Percentiles rank a stretch among this genome's conserved stretches.
These are phyloP conservation scores for Ylistrum balloti DNA, from an alignment of 1,140 invertebrate species.

Conservation along the genomic window DNA sequence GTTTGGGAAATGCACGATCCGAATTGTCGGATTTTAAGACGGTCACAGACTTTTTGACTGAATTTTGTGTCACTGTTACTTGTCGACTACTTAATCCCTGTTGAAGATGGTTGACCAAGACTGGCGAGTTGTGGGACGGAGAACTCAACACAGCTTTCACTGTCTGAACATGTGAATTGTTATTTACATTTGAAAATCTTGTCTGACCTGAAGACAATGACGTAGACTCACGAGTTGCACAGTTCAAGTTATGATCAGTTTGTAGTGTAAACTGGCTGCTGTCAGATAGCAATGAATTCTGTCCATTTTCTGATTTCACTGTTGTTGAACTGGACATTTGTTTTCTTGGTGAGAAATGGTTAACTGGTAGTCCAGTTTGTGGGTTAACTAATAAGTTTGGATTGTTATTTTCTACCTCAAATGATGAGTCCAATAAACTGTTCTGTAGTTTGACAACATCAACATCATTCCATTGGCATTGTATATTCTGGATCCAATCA, in stretches of 20 bases:
- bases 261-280: background rate
- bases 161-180: constrained; percentile 55
- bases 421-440: constrained; percentile 66
- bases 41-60: constrained; percentile 60
- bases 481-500: constrained; percentile 65
- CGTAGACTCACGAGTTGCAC: background rate
- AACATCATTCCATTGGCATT: constrained; percentile 64
- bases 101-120: constrained; percentile 75
- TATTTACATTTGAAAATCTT: constrained; percentile 45
- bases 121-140: constrained; percentile 73
- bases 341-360: constrained; percentile 57
- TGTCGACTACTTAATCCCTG: constrained; percentile 65
- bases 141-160: constrained; percentile 55
- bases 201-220: background rate
- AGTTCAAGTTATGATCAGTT: constrained; percentile 18
- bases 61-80: constrained; percentile 53
- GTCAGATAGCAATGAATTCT: constrained; percentile 63
- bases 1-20: constrained; percentile 94
- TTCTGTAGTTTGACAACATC: constrained; percentile 66
- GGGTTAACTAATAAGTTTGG: constrained; percentile 81
- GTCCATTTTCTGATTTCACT: constrained; percentile 73
- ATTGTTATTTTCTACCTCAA: constrained; percentile 75
- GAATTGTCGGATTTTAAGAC: constrained; percentile 62
- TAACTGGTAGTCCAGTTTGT: constrained; percentile 79
- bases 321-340: constrained; percentile 55